Evolutionary conservation across 2,797 vertebrate genomes (phyloP).

Genomic region (Parambassis ranga): DNA sequence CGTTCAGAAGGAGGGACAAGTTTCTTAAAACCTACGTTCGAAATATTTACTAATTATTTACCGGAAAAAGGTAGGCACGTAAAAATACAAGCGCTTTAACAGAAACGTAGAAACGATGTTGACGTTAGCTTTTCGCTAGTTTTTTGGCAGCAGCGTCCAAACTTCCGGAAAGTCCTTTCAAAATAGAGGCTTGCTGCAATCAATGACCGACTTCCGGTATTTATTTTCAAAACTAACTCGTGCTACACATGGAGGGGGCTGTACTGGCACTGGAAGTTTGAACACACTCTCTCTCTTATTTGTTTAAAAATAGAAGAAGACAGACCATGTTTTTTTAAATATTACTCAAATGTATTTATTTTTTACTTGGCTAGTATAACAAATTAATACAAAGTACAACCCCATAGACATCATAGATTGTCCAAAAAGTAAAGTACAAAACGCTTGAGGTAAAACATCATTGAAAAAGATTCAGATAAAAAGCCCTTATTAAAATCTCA

Average conservation of each 20-base stretch:
- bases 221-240: neutral
- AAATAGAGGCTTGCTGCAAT: neutral
- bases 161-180: conserved; percentile 41
- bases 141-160: neutral
- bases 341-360: conserved; percentile 64
- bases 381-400: conserved; percentile 81
- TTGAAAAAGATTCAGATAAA: conserved; percentile 75
- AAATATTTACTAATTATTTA: neutral
- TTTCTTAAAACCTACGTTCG: neutral
- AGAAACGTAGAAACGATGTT: neutral
- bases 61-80: neutral
- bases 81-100: neutral
- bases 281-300: too few relatives aligned
- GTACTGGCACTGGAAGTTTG: too few relatives aligned
- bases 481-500: conserved; percentile 78
- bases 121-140: conserved; percentile 10
- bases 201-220: neutral
- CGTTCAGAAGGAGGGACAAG: neutral
- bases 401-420: conserved; percentile 75
- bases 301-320: conserved; percentile 1
- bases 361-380: conserved; percentile 77
- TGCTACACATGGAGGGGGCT: too few relatives aligned
- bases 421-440: conserved; percentile 81
- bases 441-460: conserved; percentile 77
- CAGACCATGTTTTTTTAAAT: conserved; percentile 33